A percentile compares a stretch with the other conserved stretches of the same genome.
Conservation (phyloP, 1,140 invertebrate genomes). For the Trypoxylus dichotomus region DNA sequence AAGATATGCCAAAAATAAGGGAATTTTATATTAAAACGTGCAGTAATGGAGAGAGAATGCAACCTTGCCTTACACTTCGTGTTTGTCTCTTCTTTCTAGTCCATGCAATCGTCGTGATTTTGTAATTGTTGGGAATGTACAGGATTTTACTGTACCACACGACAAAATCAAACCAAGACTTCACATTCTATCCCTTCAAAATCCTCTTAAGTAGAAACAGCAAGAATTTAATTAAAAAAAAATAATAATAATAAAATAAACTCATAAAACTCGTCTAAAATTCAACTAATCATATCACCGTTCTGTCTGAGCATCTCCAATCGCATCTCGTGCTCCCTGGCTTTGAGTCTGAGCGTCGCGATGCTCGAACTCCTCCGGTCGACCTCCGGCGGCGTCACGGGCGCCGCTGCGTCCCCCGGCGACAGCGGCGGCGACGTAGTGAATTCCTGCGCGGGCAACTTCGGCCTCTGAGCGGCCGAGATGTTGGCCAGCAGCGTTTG, state of each 20-base stretch:
- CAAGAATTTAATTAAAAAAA: neutral
- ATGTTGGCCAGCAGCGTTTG: conserved; percentile 83
- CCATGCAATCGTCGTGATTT: too few species aligned
- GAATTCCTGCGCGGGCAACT: conserved; percentile 58
- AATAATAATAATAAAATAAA: neutral
- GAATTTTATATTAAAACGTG: too few species aligned
- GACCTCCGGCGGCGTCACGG: conserved; percentile 61
- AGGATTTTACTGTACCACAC: too few species aligned
- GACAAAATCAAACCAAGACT: too few species aligned
- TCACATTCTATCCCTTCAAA: too few species aligned
- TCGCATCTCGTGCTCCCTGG: conserved; percentile 87
- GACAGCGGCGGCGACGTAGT: conserved; percentile 62
- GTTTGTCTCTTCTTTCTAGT: too few species aligned
- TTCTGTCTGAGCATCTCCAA: conserved; percentile 82
- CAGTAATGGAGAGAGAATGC: too few species aligned
- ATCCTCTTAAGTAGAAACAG: too few species aligned
- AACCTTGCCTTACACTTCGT: too few species aligned
- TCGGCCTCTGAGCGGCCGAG: conserved; percentile 66
- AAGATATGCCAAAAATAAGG: too few species aligned
- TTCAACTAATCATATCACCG: conserved; percentile 74
- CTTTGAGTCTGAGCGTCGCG: conserved; percentile 84
- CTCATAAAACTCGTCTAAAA: too few species aligned
- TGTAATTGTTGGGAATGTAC: too few species aligned
- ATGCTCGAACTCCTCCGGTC: conserved; percentile 88
- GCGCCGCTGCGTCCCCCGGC: conserved; percentile 52